phyloP scores from a whole-genome alignment of 1,140 invertebrate species.

The Bombus consobrinus region DNA sequence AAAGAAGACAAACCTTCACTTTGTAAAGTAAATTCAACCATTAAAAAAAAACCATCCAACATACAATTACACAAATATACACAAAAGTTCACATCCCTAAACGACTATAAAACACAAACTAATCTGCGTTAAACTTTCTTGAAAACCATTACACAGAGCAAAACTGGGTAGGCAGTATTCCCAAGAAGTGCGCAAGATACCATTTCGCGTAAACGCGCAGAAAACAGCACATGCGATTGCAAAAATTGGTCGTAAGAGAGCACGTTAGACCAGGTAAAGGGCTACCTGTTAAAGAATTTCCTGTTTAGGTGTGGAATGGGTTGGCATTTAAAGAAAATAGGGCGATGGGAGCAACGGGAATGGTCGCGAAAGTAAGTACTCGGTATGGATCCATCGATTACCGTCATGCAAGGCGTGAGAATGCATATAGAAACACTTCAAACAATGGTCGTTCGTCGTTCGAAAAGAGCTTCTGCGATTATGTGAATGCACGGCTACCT shows the following conservation, averaged over 20 bases:
- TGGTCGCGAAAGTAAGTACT: background rate
- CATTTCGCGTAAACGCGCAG: background rate
- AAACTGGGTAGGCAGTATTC: background rate
- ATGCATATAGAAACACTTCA: conserved; percentile 42
- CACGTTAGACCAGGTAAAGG: conserved; percentile 2
- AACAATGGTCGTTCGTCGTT: conserved; percentile 27
- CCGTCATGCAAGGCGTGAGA: conserved; percentile 27
- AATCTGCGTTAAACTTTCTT: background rate
- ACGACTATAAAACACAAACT: background rate
- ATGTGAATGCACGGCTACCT: conserved; percentile 38
- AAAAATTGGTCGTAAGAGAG: conserved; percentile 7
- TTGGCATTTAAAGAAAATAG: background rate
- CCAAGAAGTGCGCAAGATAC: background rate
- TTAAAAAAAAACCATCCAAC: background rate
- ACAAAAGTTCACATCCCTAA: background rate
- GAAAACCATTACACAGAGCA: background rate
- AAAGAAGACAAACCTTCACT: background rate
- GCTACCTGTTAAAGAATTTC: conserved; percentile 22
- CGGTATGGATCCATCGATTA: conserved; percentile 21
- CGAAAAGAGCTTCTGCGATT: background rate
- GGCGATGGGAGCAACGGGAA: background rate
- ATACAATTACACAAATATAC: background rate
- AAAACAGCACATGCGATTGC: background rate
- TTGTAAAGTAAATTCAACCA: background rate
- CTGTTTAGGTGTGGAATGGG: background rate